A percentile compares a stretch with the other conserved stretches of the same genome.
phyloP scores from a whole-genome alignment of 2,797 vertebrate genomes.

The Bufotes viridis region DNA sequence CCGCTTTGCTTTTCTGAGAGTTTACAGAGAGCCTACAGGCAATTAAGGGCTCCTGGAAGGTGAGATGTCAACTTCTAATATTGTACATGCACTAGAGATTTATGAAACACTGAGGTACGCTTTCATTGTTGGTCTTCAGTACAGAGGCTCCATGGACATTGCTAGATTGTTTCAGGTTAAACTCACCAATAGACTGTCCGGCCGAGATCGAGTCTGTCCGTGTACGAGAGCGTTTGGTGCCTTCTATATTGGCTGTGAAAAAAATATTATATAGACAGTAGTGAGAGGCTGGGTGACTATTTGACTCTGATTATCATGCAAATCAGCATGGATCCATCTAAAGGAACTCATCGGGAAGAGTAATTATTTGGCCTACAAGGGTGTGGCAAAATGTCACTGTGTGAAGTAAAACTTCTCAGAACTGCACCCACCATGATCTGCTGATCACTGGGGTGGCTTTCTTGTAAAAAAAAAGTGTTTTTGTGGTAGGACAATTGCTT shows the following conservation, averaged over 20 bases:
- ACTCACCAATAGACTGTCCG: conserved; percentile 95
- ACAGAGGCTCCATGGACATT: background rate
- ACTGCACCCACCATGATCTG: too few relatives aligned
- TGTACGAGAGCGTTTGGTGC: conserved; percentile 94
- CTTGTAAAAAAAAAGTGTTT: background rate
- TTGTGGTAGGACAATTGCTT: too few relatives aligned
- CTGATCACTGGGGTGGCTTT: too few relatives aligned
- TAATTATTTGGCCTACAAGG: background rate
- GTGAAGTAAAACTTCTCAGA: background rate
- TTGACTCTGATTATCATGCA: background rate
- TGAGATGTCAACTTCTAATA: background rate
- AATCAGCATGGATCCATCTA: conserved; percentile 11
- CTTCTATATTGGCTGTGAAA: conserved; percentile 91
- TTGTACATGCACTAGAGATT: background rate
- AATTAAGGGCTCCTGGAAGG: too few relatives aligned
- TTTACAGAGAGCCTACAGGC: background rate
- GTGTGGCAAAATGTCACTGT: background rate
- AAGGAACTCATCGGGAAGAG: background rate
- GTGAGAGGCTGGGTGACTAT: background rate
- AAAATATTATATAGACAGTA: conserved; percentile 55
- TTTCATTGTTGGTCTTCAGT: background rate
- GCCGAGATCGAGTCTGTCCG: conserved; percentile 96
- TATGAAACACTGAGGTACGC: background rate
- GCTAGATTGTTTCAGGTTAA: background rate
- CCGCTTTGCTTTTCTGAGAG: too few relatives aligned